These are phyloP conservation scores for Bubo scandiacus DNA, from an alignment of 2,113 vertebrate species.

Conservation along the genomic window DNA sequence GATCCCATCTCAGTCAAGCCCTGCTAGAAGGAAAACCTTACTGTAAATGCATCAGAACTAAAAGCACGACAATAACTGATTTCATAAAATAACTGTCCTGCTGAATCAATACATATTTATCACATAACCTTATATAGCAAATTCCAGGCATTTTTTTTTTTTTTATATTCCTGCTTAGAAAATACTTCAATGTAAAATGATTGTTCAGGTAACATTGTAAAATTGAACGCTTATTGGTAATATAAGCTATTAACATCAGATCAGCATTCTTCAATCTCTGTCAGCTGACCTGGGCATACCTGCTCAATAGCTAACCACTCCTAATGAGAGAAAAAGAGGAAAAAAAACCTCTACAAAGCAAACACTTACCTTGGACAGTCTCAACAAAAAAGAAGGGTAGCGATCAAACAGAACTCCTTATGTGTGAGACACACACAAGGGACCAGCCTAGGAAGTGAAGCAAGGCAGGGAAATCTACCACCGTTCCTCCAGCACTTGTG, in stretches of 20 bases:
- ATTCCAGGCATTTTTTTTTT: not conserved
- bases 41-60: not conserved
- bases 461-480: not conserved
- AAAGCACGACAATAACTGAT: not conserved
- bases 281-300: not conserved
- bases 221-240: not conserved
- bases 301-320: not conserved
- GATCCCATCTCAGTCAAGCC: not conserved
- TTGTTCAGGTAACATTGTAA: not conserved
- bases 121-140: not conserved
- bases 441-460: not conserved
- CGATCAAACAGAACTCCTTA: not conserved
- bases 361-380: not conserved
- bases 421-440: accelerated
- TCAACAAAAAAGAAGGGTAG: not conserved
- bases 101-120: not conserved
- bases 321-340: not conserved
- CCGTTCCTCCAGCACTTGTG: not conserved
- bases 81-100: not conserved
- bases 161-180: not conserved
- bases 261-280: not conserved
- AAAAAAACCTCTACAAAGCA: not conserved
- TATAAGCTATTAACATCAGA: not conserved
- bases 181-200: not conserved
- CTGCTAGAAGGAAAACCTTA: not conserved